Conservation (phyloP, 2,797 vertebrate genomes). For the Loriculus beryllinus region DNA sequence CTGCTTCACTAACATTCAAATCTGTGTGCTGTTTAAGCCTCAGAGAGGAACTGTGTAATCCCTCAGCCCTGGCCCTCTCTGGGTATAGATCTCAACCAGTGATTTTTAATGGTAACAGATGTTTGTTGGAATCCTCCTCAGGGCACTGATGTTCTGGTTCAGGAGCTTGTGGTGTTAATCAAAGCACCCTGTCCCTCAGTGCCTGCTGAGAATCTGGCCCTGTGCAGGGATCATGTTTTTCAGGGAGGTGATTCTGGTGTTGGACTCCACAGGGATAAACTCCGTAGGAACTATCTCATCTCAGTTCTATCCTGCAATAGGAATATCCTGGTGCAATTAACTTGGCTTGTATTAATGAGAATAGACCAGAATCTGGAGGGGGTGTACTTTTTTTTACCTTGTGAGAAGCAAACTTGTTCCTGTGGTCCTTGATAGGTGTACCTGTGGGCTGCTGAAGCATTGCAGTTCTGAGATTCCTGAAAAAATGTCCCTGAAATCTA, state of each 20-base stretch:
- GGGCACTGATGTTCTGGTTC: conserved; percentile 45
- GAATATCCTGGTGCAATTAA: background rate
- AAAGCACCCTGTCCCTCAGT: background rate
- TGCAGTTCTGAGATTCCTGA: background rate
- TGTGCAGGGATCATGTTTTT: rapidly evolving
- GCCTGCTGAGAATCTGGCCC: background rate
- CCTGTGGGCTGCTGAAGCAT: background rate
- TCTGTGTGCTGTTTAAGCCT: background rate
- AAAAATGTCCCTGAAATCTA: background rate
- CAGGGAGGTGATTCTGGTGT: background rate
- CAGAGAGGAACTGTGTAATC: conserved; percentile 24
- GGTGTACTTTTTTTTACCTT: background rate
- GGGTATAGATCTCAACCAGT: background rate
- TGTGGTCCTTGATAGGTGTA: background rate
- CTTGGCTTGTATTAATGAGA: background rate
- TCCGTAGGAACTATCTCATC: background rate
- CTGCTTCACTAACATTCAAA: background rate
- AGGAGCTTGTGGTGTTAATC: conserved; percentile 20
- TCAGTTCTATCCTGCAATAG: background rate
- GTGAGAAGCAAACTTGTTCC: background rate
- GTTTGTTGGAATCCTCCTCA: conserved; percentile 54
- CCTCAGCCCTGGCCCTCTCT: background rate
- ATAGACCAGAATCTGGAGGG: background rate
- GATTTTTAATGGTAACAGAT: conserved; percentile 64
- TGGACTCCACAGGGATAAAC: background rate